phyloP scores from a whole-genome alignment of 1,140 invertebrate species.

The Diorhabda elongata region DNA sequence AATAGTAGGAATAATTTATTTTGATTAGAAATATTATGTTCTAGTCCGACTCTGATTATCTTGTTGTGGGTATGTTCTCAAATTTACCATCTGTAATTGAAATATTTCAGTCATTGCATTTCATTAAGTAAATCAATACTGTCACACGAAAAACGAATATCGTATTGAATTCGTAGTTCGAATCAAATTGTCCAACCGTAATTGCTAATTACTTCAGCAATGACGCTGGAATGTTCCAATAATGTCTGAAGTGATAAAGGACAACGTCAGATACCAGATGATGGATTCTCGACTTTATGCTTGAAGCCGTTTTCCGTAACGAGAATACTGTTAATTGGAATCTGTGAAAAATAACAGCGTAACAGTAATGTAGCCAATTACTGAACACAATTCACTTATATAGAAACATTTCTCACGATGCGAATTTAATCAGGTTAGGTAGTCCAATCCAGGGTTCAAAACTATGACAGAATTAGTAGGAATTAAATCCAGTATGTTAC shows the following conservation, averaged over 20 bases:
- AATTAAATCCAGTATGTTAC: no score
- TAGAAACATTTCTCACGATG: no score
- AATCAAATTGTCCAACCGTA: not conserved
- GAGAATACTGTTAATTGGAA: no score
- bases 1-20: no score
- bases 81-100: not conserved
- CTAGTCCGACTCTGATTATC: not conserved
- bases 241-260: not conserved
- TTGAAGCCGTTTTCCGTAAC: not conserved
- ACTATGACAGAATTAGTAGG: no score
- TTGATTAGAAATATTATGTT: no score
- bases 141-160: not conserved
- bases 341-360: no score
- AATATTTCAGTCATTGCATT: not conserved
- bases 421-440: no score
- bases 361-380: no score
- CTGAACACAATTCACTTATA: no score
- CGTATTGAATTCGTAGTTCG: not conserved
- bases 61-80: not conserved
- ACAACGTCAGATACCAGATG: not conserved
- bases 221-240: not conserved
- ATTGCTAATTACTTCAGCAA: not conserved
- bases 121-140: not conserved
- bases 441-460: no score
- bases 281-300: not conserved